Evolutionary conservation across 1,140 invertebrate genomes (phyloP).

Genomic region (Lasioglossum baleicum): DNA sequence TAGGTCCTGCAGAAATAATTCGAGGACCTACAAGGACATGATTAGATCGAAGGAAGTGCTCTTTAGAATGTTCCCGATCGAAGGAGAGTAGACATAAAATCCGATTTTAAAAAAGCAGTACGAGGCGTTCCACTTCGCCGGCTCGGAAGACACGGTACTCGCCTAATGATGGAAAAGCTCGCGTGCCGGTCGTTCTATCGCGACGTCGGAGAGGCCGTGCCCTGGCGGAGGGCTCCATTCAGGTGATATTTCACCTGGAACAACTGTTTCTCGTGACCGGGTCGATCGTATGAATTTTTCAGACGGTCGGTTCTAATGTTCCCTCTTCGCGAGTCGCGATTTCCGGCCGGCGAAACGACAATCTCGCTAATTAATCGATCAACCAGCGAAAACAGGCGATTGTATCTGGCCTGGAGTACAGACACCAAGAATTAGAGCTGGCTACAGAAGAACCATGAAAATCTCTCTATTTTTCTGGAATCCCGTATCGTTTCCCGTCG

Average conservation of each 20-base stretch:
- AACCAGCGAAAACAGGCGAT: not conserved
- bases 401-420: not conserved
- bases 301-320: slow-evolving; percentile 9
- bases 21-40: too few species aligned
- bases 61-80: too few species aligned
- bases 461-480: too few species aligned
- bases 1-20: too few species aligned
- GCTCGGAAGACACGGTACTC: slow-evolving; percentile 1
- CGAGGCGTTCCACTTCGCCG: too few species aligned
- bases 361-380: not conserved
- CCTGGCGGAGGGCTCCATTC: not conserved
- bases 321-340: not conserved
- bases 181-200: slow-evolving; percentile 8
- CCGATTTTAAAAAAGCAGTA: too few species aligned
- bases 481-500: too few species aligned
- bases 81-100: too few species aligned
- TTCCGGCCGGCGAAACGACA: not conserved
- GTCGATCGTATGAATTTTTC: slow-evolving; percentile 50
- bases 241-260: slow-evolving; percentile 41
- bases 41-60: too few species aligned
- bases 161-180: slow-evolving; percentile 27
- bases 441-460: too few species aligned
- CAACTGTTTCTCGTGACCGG: slow-evolving; percentile 28
- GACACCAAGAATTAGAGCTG: too few species aligned
- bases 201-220: not conserved